A percentile compares a stretch with the other conserved stretches of the same genome.
Evolutionary conservation across 37 sponge, comb jelly and placozoan species (phyloP).

Genomic region (Ianthella basta): DNA sequence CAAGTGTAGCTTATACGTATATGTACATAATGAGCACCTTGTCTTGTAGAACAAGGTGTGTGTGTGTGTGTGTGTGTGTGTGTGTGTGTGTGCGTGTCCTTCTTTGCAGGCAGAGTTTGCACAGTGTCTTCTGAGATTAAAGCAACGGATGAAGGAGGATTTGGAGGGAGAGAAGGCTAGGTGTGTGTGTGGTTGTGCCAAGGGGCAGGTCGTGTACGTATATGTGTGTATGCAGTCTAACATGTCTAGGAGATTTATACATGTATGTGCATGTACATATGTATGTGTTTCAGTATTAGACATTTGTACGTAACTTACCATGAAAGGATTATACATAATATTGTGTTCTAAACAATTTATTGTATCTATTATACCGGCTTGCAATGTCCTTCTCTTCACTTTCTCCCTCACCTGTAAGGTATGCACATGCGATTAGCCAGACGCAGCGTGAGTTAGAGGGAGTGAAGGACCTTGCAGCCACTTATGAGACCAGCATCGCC

Average conservation of each 20-base stretch:
- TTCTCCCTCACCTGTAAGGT: conserved; percentile 40
- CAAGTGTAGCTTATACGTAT: no score
- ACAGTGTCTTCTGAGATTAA: conserved; percentile 63
- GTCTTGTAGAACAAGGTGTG: not conserved
- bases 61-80: no score
- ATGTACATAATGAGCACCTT: not conserved
- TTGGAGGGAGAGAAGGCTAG: conserved; percentile 57
- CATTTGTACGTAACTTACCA: no score
- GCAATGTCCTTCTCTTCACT: no score
- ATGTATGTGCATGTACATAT: not conserved
- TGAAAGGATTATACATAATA: no score
- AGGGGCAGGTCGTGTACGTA: not conserved
- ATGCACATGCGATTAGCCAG: conserved; percentile 31
- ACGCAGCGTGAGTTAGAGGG: conserved; percentile 64
- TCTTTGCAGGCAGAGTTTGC: conserved; percentile 91
- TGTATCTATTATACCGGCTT: no score
- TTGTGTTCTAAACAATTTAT: no score
- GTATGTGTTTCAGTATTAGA: conserved; percentile 14
- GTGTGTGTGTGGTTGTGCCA: conserved; percentile 44
- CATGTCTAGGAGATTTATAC: not conserved
- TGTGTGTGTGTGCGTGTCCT: not conserved
- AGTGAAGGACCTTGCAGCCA: conserved; percentile 70
- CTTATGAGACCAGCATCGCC: conserved; percentile 78
- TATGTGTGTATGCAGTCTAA: not conserved
- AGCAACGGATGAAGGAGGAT: conserved; percentile 52